A percentile compares a stretch with the other conserved stretches of the same genome.
These are phyloP conservation scores for Girardinus metallicus DNA, from an alignment of 2,797 vertebrate genomes.

Conservation along the genomic window DNA sequence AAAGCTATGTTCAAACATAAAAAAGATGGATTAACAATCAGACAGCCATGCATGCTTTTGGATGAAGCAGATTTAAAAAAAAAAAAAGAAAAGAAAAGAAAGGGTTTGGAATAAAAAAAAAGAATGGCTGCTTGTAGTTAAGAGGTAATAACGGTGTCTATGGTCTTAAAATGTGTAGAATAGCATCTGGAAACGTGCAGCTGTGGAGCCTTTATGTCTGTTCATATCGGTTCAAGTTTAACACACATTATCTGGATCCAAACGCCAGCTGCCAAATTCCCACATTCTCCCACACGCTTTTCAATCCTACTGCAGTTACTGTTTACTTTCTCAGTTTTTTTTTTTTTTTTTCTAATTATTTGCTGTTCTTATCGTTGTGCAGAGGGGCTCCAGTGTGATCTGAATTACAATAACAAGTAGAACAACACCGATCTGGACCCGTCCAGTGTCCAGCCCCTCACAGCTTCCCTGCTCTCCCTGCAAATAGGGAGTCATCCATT, in stretches of 20 bases:
- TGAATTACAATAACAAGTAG: conserved; percentile 70
- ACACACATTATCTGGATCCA: conserved; percentile 41
- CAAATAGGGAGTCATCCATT: conserved; percentile 63
- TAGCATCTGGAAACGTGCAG: conserved; percentile 63
- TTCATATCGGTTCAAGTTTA: conserved; percentile 31
- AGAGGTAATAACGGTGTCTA: conserved; percentile 44
- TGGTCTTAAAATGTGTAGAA: conserved; percentile 27
- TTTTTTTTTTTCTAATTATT: conserved; percentile 20
- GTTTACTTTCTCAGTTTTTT: neutral
- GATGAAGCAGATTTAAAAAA: no score
- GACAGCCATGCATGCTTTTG: conserved; percentile 51
- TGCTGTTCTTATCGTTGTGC: conserved; percentile 18
- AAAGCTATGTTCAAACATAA: conserved; percentile 57
- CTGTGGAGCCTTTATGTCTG: conserved; percentile 46
- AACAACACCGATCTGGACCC: conserved; percentile 46
- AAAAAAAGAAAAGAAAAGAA: no score
- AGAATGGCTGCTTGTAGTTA: conserved; percentile 38
- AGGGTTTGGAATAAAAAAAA: conserved; percentile 5
- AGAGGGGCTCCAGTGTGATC: conserved; percentile 62
- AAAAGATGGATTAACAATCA: conserved; percentile 64
- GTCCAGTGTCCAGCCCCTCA: conserved; percentile 30
- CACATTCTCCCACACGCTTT: conserved; percentile 44
- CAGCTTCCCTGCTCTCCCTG: conserved; percentile 48
- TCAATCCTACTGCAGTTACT: conserved; percentile 14
- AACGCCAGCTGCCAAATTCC: conserved; percentile 56